Conservation (phyloP, 2,113 vertebrate species). For the Ictalurus punctatus region DNA sequence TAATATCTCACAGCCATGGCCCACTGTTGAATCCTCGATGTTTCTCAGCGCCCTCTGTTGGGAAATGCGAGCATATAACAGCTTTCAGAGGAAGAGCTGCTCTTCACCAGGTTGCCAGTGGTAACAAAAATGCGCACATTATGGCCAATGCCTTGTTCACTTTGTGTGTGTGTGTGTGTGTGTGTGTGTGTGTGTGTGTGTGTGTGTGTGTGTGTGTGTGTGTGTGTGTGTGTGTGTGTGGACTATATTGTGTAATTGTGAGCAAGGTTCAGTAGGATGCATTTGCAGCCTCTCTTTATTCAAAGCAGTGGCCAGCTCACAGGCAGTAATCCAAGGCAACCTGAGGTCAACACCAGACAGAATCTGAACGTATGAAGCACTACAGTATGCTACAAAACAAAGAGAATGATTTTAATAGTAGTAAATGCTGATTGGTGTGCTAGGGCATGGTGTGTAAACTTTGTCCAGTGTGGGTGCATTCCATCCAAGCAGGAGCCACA, state of each 20-base stretch:
- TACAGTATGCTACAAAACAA: neutral
- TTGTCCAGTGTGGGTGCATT: neutral
- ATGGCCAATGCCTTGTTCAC: neutral
- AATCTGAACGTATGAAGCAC: neutral
- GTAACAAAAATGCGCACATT: neutral
- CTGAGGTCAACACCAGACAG: neutral
- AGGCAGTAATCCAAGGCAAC: neutral
- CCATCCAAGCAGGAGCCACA: too few species aligned
- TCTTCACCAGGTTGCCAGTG: neutral
- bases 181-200: neutral
- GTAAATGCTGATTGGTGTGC: neutral
- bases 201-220: neutral
- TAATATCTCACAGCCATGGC: neutral
- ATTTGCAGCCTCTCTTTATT: neutral
- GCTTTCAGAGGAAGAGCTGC: neutral
- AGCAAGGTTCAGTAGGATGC: neutral
- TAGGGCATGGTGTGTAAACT: neutral
- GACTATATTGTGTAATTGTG: neutral
- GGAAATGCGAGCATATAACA: too few species aligned
- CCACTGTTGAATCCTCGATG: neutral
- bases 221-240: neutral
- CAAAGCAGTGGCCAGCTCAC: neutral
- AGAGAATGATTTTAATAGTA: neutral
- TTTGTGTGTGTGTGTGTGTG: too few species aligned
- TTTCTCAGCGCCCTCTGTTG: neutral